Percentiles rank a stretch among this genome's conserved stretches.
These are phyloP conservation scores for Bombus sibiricus DNA, from an alignment of 1,140 invertebrate genomes.

Conservation along the genomic window DNA sequence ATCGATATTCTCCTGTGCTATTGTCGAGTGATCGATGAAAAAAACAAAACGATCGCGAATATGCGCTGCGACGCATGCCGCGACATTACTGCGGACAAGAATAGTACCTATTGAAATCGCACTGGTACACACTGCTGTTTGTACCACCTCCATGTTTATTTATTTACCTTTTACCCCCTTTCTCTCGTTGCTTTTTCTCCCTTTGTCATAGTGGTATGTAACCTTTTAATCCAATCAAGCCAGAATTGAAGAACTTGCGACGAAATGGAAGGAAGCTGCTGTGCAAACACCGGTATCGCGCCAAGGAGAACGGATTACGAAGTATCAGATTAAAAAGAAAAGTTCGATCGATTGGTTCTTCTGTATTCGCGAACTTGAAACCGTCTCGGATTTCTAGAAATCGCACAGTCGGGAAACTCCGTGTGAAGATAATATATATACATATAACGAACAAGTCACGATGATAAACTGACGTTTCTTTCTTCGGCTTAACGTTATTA, in stretches of 20 bases:
- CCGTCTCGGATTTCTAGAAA: not conserved
- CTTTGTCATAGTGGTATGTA: not conserved
- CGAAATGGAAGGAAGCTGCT: not conserved
- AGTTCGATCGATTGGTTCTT: not conserved
- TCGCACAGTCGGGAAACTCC: not conserved
- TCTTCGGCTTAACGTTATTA: not conserved
- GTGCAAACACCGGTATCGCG: not conserved
- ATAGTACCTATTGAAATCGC: not conserved
- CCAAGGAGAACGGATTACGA: not conserved
- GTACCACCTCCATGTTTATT: not conserved
- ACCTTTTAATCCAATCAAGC: not conserved
- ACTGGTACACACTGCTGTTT: not conserved
- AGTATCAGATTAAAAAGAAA: constrained; percentile 6
- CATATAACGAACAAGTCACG: not conserved
- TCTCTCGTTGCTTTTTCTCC: not conserved
- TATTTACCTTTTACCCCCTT: not conserved
- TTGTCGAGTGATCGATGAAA: constrained; percentile 20
- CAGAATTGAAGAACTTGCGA: constrained; percentile 24
- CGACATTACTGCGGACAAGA: not conserved
- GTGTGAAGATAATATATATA: not conserved
- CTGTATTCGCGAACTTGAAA: not conserved
- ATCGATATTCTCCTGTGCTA: constrained; percentile 6
- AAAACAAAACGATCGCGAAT: not conserved
- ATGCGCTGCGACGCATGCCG: too few relatives aligned
- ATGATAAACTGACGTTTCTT: not conserved